These are phyloP conservation scores for Entomobrya proxima DNA, from an alignment of 2,888 invertebrate genomes.

Conservation along the genomic window DNA sequence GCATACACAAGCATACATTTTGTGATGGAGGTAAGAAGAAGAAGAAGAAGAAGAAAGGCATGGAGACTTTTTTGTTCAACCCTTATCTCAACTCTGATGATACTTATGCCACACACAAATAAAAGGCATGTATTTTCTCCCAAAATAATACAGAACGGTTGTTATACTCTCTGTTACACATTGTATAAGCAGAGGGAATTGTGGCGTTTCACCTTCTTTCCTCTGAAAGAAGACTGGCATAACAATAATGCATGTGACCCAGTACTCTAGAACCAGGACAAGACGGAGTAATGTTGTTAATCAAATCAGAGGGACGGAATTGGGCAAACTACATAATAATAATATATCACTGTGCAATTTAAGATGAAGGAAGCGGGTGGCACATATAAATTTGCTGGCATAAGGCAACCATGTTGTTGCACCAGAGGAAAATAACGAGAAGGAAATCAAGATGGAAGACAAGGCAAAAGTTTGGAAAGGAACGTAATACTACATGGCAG, in stretches of 20 bases:
- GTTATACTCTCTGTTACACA: not conserved
- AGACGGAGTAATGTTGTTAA: slow-evolving; percentile 47
- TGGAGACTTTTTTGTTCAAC: not conserved
- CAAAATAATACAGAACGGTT: not conserved
- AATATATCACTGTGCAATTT: slow-evolving; percentile 37
- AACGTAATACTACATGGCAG: too few species aligned
- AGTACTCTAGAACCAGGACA: not conserved
- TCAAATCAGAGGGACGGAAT: slow-evolving; percentile 57
- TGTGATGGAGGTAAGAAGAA: not conserved
- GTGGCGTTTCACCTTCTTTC: not conserved
- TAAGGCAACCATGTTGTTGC: not conserved
- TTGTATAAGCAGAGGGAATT: not conserved
- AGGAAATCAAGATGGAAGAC: too few species aligned
- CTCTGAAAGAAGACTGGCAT: not conserved
- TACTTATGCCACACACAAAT: not conserved
- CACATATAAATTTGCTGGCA: not conserved
- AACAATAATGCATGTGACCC: slow-evolving; percentile 29
- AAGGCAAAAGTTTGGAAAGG: too few species aligned
- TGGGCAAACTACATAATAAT: slow-evolving; percentile 35
- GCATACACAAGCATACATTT: slow-evolving; percentile 42
- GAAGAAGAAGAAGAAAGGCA: not conserved
- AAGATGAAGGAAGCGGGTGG: not conserved
- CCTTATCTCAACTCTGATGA: not conserved
- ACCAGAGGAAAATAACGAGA: not conserved
- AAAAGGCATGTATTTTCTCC: not conserved